Percentiles rank a stretch among this genome's conserved stretches.
phyloP scores from a whole-genome alignment of 2,113 vertebrate species.

The Camelus dromedarius region DNA sequence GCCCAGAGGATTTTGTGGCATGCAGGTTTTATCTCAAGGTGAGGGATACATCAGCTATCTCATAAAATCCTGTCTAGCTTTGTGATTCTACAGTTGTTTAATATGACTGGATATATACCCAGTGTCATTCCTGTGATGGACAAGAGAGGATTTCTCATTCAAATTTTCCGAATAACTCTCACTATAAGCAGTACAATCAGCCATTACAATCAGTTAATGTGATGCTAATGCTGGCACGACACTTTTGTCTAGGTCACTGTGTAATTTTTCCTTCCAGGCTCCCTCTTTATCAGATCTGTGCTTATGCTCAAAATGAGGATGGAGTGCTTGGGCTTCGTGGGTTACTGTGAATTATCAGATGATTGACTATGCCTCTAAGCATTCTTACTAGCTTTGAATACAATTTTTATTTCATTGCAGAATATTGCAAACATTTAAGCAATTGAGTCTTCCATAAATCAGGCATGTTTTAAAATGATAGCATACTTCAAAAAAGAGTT shows the following conservation, averaged over 20 bases:
- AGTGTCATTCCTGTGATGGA: background rate
- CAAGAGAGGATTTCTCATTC: conserved; percentile 27
- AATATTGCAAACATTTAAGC: conserved; percentile 50
- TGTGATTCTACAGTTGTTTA: background rate
- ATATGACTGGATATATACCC: background rate
- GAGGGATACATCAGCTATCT: background rate
- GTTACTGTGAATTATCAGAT: conserved; percentile 27
- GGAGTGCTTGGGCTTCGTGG: background rate
- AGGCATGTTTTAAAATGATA: background rate
- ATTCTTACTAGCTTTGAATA: background rate
- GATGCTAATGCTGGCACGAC: background rate
- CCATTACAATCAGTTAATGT: background rate
- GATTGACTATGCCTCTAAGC: background rate
- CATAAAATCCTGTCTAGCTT: conserved; percentile 15
- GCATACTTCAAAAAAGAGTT: background rate
- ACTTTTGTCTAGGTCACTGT: background rate
- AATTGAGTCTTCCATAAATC: conserved; percentile 1
- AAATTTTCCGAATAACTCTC: background rate
- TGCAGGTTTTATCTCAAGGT: background rate
- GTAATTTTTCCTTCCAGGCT: background rate
- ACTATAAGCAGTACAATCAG: background rate
- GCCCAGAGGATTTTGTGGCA: background rate
- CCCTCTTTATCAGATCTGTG: background rate
- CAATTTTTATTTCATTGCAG: conserved; percentile 43
- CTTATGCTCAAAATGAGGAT: background rate